phyloP scores from a whole-genome alignment of 2,797 vertebrate species.

The Austrolebias charrua region DNA sequence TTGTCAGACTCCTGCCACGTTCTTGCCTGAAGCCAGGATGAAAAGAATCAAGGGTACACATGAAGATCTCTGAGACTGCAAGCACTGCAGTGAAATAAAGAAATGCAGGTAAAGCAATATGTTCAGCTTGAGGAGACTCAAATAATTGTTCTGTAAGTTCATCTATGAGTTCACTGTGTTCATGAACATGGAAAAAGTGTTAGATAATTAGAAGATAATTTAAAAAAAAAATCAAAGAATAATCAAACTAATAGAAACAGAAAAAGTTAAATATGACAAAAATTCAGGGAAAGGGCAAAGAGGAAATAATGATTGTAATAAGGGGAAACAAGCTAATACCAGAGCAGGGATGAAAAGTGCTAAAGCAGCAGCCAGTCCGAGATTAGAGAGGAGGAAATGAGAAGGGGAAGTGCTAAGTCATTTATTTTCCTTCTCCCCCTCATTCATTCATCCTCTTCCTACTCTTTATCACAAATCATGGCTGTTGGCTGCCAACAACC shows the following conservation, averaged over 20 bases:
- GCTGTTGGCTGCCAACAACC: conserved; percentile 29
- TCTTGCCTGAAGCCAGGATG: background rate
- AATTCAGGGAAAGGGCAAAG: conserved; percentile 10
- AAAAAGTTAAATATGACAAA: conserved; percentile 16
- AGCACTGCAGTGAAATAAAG: too few relatives aligned
- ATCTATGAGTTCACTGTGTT: background rate
- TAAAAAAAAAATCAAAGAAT: background rate
- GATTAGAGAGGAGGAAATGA: conserved; percentile 60
- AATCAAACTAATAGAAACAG: background rate
- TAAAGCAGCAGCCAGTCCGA: conserved; percentile 50
- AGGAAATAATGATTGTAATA: conserved; percentile 49
- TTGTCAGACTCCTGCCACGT: background rate
- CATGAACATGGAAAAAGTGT: background rate
- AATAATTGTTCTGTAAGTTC: background rate
- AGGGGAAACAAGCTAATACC: conserved; percentile 44
- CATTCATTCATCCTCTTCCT: conserved; percentile 54
- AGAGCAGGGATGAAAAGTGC: conserved; percentile 43
- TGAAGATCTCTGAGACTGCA: background rate
- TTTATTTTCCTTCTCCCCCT: conserved; percentile 48
- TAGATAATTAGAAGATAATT: background rate
- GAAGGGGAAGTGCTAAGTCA: conserved; percentile 47
- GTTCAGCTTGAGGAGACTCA: too few relatives aligned
- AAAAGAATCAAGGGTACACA: background rate
- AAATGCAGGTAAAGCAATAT: too few relatives aligned
- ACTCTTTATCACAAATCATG: conserved; percentile 56